These are phyloP conservation scores for Cryptus armator DNA, from an alignment of 2,888 invertebrate genomes.

Conservation along the genomic window DNA sequence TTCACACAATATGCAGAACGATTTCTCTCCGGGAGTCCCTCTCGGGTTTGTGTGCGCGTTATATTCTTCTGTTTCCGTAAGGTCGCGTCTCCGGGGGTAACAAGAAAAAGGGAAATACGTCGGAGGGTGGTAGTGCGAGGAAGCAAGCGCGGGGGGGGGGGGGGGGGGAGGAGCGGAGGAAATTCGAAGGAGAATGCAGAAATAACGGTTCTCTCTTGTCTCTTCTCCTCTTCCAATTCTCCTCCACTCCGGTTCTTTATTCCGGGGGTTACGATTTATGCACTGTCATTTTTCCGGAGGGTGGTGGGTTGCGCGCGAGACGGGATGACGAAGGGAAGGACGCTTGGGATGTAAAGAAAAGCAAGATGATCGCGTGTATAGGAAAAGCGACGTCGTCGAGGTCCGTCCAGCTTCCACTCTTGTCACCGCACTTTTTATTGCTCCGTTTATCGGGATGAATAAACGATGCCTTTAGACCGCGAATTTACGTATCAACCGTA, in stretches of 20 bases:
- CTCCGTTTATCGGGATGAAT: constrained; percentile 80
- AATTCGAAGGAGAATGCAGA: constrained; percentile 38
- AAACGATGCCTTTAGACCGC: constrained; percentile 78
- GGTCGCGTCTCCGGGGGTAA: constrained; percentile 62
- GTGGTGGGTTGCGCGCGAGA: constrained; percentile 20
- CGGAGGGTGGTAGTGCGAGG: not conserved
- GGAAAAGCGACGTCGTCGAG: constrained; percentile 57
- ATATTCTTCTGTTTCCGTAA: constrained; percentile 45
- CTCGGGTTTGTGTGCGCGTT: constrained; percentile 39
- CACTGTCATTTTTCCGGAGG: constrained; percentile 79
- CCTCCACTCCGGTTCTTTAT: constrained; percentile 75
- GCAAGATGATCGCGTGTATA: constrained; percentile 43
- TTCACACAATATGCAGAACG: constrained; percentile 80
- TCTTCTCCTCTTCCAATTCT: constrained; percentile 32
- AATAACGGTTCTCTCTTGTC: constrained; percentile 49
- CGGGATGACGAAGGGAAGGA: constrained; percentile 17
- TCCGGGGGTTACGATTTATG: constrained; percentile 78
- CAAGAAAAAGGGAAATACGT: constrained; percentile 61
- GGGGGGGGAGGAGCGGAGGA: not conserved
- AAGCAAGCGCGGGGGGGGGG: not conserved
- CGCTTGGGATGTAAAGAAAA: constrained; percentile 29
- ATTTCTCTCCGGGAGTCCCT: constrained; percentile 77
- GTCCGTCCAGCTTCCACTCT: constrained; percentile 59
- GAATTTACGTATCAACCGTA: constrained; percentile 80
- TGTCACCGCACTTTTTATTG: constrained; percentile 76